Base-by-base conservation (phyloP, 2,113 vertebrate species). In the Puma concolor region DNA sequence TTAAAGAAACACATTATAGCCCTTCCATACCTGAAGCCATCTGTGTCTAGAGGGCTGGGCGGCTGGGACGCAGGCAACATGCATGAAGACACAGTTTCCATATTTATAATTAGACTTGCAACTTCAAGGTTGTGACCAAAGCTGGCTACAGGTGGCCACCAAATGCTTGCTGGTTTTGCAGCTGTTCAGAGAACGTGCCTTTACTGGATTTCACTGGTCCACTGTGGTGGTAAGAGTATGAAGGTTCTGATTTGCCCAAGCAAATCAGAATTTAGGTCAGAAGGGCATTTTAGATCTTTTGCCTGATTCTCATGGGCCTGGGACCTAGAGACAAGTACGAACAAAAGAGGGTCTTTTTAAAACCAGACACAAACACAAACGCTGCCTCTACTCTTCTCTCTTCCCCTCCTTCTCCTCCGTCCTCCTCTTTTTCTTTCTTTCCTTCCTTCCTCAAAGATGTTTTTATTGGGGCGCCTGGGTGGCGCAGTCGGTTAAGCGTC, bases 191-290 rank as follows among this genome's bases (percentile, higher is more conserved):
- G 52, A 92, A 64, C 5, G 52, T 71, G 17, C 76, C 60, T 89
- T 84, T 23, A 27, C 19, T 17, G 19, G 38, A 66, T 48, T 50
- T 69, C 29, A 44, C 36, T 41, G 29, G 7, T 52, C 60, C 29
- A 25, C 15, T 5, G 0, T 0, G 0, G 60, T 48, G 27, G 27
- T 19, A 16, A 71, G 14, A 48, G 72, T 9, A 41, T n/a, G 16
- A 36, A 48, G 8, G 10, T 82, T 44, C 60, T 16, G 52, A 85
- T 76, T 60, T 76, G 19, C 10, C 44, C 25, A 64, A 11, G 74
- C 33, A 80, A 93, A 94, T 23, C 27, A 29, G 33, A 74, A 77
- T 86, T 94, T 63, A 64, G 48, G 74, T 92, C 60, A 76, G 79
- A 48, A 83, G 23, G 33, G 52, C 29, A 77, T 48, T 23, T 74